Percentiles rank a stretch among this genome's conserved stretches.
Evolutionary conservation across 2,888 invertebrate species (phyloP).

Genomic region (Apotomis betuletana): DNA sequence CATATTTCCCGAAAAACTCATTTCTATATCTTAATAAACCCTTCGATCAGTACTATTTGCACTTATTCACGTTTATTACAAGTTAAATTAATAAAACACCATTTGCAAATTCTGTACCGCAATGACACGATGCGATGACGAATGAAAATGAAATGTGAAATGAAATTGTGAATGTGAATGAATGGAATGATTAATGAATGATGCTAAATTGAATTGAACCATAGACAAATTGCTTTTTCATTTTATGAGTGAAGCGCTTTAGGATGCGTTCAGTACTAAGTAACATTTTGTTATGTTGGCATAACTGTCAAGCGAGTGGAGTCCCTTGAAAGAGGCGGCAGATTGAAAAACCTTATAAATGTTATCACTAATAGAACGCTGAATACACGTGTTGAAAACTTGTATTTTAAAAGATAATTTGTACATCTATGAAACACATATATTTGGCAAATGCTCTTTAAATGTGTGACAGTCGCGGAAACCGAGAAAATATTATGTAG

Average conservation of each 20-base stretch:
- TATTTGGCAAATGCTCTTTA: too few species aligned
- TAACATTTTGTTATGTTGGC: neutral
- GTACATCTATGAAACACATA: too few species aligned
- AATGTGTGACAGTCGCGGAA: too few species aligned
- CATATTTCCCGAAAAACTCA: slow-evolving; percentile 41
- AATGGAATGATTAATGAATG: neutral
- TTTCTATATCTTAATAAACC: neutral
- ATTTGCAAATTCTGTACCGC: neutral
- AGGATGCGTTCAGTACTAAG: neutral
- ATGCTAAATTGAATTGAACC: neutral
- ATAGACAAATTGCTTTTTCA: neutral
- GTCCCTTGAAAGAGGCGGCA: too few species aligned
- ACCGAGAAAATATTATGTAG: too few species aligned
- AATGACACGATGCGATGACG: neutral
- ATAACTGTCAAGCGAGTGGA: neutral
- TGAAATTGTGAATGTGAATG: too few species aligned
- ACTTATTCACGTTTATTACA: neutral
- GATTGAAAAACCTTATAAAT: too few species aligned
- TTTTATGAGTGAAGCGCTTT: neutral
- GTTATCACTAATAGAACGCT: too few species aligned
- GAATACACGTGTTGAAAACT: too few species aligned
- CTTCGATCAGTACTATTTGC: neutral
- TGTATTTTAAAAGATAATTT: too few species aligned
- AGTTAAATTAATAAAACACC: neutral
- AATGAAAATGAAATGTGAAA: neutral